Conservation (phyloP, 2,888 invertebrate species). For the Rhimphoctona megacephalus region DNA sequence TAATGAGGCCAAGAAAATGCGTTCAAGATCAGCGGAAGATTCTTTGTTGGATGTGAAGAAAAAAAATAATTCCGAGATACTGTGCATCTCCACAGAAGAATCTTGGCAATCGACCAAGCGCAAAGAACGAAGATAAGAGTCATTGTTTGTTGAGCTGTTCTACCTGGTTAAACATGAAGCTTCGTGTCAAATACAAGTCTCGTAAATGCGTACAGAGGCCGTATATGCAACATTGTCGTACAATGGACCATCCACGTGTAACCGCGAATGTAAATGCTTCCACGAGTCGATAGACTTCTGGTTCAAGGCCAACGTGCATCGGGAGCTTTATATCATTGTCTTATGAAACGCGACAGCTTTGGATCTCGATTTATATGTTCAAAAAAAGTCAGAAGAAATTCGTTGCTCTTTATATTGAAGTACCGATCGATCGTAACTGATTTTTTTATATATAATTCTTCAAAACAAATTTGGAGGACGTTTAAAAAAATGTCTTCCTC, state of each 20-base stretch:
- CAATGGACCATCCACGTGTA: conserved; percentile 12
- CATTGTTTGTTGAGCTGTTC: conserved; percentile 15
- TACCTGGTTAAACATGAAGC: conserved; percentile 6
- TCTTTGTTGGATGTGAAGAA: conserved; percentile 30
- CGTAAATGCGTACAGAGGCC: neutral
- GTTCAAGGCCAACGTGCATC: conserved; percentile 45
- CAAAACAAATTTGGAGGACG: neutral
- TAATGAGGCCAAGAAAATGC: neutral
- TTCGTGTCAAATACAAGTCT: neutral
- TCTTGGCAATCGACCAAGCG: conserved; percentile 49
- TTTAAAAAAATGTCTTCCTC: neutral
- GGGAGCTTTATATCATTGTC: neutral
- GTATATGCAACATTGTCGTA: conserved; percentile 13
- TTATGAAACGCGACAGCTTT: neutral
- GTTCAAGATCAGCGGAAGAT: neutral
- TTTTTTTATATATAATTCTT: no score
- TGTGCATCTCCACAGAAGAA: neutral
- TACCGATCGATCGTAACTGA: neutral
- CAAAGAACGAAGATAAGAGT: conserved; percentile 8
- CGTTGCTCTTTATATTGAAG: neutral
- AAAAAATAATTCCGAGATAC: neutral
- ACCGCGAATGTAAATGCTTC: conserved; percentile 53
- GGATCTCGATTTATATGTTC: neutral
- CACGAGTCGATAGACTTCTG: conserved; percentile 59
- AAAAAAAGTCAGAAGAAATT: neutral